A percentile compares a stretch with the other conserved stretches of the same genome.
phyloP scores from a whole-genome alignment of 23 tunicate species.

The Halocynthia roretzi region DNA sequence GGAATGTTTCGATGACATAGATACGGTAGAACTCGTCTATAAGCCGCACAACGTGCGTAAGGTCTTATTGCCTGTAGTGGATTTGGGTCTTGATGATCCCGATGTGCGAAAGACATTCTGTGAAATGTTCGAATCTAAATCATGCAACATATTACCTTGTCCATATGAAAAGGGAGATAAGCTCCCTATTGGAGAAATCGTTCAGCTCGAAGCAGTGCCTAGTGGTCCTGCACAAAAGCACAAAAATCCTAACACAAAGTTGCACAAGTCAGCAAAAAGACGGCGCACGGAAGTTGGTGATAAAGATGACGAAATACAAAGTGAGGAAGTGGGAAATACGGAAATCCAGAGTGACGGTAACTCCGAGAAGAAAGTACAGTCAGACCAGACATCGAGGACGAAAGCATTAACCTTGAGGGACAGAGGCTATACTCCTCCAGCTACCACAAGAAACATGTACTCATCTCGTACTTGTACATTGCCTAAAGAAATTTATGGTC shows the following conservation, averaged over 20 bases:
- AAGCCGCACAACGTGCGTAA: constrained; percentile 66
- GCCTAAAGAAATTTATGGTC: constrained; percentile 94
- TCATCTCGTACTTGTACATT: constrained; percentile 46
- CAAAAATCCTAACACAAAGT: neutral
- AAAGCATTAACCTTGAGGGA: too few relatives aligned
- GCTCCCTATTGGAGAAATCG: constrained; percentile 67
- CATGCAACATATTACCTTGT: constrained; percentile 24
- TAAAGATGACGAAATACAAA: neutral
- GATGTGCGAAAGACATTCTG: constrained; percentile 25
- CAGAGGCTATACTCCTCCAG: constrained; percentile 35
- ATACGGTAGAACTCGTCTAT: constrained; percentile 63
- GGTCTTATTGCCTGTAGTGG: constrained; percentile 51
- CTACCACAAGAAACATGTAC: constrained; percentile 48
- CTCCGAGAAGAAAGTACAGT: constrained; percentile 1
- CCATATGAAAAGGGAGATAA: constrained; percentile 54
- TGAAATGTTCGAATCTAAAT: neutral
- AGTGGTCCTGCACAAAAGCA: neutral
- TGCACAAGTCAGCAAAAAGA: neutral
- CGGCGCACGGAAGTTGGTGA: constrained; percentile 1
- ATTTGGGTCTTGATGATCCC: constrained; percentile 48
- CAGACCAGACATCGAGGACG: neutral
- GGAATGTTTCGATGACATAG: constrained; percentile 59
- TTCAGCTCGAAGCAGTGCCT: neutral
- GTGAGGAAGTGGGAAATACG: neutral
- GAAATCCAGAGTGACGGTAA: constrained; percentile 11